Evolutionary conservation across 2,797 vertebrate species (phyloP), one percentile per base, ranked within the genome.

Genomic region (Syndactyla subalaris): DNA sequence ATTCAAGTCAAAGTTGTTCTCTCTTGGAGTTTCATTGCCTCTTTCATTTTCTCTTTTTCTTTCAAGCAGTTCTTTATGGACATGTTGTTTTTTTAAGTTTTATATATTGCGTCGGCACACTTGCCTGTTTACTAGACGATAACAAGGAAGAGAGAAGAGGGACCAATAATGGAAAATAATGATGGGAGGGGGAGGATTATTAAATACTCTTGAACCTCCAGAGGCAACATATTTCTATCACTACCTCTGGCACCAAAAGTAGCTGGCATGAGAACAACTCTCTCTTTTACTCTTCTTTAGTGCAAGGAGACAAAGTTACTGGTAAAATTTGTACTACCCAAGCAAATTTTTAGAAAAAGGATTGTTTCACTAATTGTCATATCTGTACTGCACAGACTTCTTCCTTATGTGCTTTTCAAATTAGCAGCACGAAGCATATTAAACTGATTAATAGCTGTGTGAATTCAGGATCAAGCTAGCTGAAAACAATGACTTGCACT

Each of bases 361-460:
- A 97, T 97, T 97, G 87, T 97, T 97, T 97, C 92, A 95, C 88
- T 92, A 96, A 94, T 96, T 97, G 95, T 97, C 97, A 95, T 98
- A 98, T 98, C 97, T 97, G 61, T 93, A 52, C 91, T 67, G 95
- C 81, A 91, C 97, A 97, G 97, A 87, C 96, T 95, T 92, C 87
- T 95, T 97, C 89, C 95, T 95, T 93, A 94, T 93, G 83, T 97
- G 86, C 92, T 97, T 97, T 97, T 95, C 96, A 96, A 97, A 97
- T 97, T 96, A 97, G 73, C 19, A 11, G 93, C 95, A 95, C 0
- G 41, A 97, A 97, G 95, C 97, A 96, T 97, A 97, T 96, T 97
- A 97, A 97, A 97, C 95, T 97, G 95, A 97, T 97, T 97, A 97
- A 96, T 95, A 95, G 96, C 93, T 97, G n/a, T 95, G 93, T 94